Evolutionary conservation across 2,797 vertebrate genomes (phyloP).

Genomic region (Linurgus olivaceus): DNA sequence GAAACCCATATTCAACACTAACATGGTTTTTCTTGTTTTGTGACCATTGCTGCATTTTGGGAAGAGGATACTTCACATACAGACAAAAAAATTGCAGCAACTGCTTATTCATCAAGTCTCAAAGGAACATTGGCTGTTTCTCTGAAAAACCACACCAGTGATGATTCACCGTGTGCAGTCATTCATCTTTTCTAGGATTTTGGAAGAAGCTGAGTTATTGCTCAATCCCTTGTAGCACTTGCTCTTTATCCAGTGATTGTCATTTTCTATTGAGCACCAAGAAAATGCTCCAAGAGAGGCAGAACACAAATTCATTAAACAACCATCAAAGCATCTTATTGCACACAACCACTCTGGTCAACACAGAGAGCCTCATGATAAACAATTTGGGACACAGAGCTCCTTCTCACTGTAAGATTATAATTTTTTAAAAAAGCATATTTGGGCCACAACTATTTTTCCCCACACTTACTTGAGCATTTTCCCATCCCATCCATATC

Average conservation of each 20-base stretch:
- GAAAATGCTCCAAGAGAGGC: neutral
- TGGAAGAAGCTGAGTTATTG: neutral
- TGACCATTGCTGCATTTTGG: neutral
- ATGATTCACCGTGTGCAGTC: conserved; percentile 26
- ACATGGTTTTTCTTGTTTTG: neutral
- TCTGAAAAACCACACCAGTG: neutral
- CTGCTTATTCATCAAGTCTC: conserved; percentile 34
- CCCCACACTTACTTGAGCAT: rapidly evolving
- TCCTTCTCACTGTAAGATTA: neutral
- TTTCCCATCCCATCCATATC: neutral
- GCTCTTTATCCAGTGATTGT: neutral
- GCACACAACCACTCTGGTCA: neutral
- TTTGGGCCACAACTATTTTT: neutral
- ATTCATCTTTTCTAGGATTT: conserved; percentile 39
- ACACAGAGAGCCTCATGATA: rapidly evolving
- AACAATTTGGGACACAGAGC: neutral
- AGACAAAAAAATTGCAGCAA: neutral
- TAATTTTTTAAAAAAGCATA: neutral
- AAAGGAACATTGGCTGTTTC: neutral
- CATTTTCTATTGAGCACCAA: neutral
- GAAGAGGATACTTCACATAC: neutral
- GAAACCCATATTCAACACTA: neutral
- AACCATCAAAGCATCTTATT: neutral
- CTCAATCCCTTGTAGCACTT: neutral
- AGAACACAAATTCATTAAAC: neutral